These are phyloP conservation scores for Anastrepha obliqua DNA, from an alignment of 1,140 invertebrate genomes.

Conservation along the genomic window DNA sequence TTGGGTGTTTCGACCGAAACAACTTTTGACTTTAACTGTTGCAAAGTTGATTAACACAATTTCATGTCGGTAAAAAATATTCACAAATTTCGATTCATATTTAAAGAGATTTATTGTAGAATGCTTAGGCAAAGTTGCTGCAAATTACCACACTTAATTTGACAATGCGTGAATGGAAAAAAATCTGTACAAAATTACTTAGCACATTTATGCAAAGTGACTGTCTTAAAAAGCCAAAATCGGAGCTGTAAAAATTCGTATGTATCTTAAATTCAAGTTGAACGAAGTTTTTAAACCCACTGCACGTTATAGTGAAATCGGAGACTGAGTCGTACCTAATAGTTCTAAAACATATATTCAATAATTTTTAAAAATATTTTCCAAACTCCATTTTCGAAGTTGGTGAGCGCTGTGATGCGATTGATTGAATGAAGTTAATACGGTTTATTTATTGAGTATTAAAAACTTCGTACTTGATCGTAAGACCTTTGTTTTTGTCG, in stretches of 20 bases:
- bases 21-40: neutral
- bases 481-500: no score
- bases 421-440: no score
- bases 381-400: no score
- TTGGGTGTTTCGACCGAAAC: neutral
- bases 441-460: no score
- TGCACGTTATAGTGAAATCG: no score
- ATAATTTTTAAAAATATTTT: no score
- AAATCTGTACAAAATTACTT: neutral
- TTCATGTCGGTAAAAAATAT: neutral
- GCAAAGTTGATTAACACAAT: constrained; percentile 16
- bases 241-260: neutral
- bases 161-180: neutral
- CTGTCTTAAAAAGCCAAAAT: neutral
- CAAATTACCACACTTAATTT: neutral
- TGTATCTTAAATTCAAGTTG: no score
- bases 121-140: neutral
- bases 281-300: no score
- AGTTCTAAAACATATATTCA: no score
- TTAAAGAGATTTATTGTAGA: neutral
- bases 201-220: constrained; percentile 48
- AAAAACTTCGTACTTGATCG: no score
- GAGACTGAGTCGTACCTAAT: no score
- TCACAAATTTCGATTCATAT: neutral
- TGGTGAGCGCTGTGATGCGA: no score